Percentiles rank a stretch among this genome's conserved stretches.
Conservation (phyloP, 2,888 invertebrate species). For the Drosophila ustulata region DNA sequence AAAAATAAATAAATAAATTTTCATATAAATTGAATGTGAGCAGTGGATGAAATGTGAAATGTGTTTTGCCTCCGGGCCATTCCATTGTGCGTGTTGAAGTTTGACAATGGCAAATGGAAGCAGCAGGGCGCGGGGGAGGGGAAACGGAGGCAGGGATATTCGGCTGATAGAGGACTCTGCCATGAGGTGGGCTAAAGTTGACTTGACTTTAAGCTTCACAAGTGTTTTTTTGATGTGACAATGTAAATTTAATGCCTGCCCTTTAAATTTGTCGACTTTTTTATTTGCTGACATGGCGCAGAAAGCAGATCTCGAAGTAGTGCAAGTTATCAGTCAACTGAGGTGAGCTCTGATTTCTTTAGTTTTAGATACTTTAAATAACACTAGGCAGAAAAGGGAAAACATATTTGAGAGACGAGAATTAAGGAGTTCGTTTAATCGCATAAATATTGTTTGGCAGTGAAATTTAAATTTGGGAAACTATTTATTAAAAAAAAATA, state of each 20-base stretch:
- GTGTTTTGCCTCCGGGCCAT: conserved; percentile 30
- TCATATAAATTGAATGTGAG: conserved; percentile 61
- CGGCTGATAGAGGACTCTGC: conserved; percentile 1
- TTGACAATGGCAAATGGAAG: conserved; percentile 25
- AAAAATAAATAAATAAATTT: conserved; percentile 53
- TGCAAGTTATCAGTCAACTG: neutral
- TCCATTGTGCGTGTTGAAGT: conserved; percentile 38
- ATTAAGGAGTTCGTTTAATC: no score
- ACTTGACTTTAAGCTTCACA: conserved; percentile 30
- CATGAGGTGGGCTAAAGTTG: neutral
- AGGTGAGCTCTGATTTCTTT: neutral
- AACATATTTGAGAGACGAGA: no score
- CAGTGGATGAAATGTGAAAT: conserved; percentile 49
- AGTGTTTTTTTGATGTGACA: conserved; percentile 7
- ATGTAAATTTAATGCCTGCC: neutral
- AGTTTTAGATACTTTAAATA: no score
- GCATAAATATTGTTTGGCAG: no score
- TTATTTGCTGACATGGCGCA: neutral
- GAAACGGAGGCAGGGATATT: neutral
- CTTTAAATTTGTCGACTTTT: neutral
- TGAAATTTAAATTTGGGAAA: no score
- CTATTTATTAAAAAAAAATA: no score
- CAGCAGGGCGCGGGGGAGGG: neutral
- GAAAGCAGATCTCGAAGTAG: neutral
- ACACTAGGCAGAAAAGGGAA: no score